Evolutionary conservation across 92 coral and sea anemone species (phyloP).

Genomic region (Palythoa grandis): DNA sequence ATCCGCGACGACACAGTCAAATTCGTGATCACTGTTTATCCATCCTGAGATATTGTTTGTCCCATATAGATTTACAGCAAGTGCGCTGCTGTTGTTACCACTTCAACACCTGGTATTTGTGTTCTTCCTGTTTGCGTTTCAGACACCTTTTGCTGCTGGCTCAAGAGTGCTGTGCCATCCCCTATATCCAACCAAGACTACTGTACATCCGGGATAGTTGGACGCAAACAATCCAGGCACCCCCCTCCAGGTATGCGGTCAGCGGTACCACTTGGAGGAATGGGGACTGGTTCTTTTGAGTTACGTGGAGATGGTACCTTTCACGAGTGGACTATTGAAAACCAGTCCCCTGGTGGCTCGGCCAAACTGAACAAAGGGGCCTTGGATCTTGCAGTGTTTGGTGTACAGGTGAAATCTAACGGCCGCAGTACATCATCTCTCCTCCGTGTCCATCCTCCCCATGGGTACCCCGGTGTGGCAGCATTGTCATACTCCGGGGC

Average conservation of each 20-base stretch:
- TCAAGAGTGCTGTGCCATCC: constrained; percentile 84
- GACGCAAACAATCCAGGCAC: constrained; percentile 72
- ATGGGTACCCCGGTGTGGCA: constrained; percentile 87
- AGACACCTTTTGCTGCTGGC: constrained; percentile 91
- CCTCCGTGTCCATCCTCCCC: constrained; percentile 83
- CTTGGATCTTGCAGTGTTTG: constrained; percentile 79
- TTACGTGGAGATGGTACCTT: constrained; percentile 89
- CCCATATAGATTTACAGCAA: not conserved
- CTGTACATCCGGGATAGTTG: constrained; percentile 86
- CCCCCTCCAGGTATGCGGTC: constrained; percentile 95
- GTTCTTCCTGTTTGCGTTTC: not conserved
- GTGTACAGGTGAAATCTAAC: constrained; percentile 67
- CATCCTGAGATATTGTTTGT: no score
- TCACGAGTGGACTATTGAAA: constrained; percentile 92
- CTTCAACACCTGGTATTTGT: not conserved
- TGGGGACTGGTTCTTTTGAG: constrained; percentile 88
- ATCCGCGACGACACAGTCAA: no score
- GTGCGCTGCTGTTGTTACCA: not conserved
- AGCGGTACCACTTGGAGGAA: constrained; percentile 88
- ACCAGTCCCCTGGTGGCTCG: constrained; percentile 96
- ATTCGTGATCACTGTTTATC: no score
- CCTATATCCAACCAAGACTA: constrained; percentile 63
- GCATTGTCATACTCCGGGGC: constrained; percentile 83
- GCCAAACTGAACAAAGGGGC: constrained; percentile 91
- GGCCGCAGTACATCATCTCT: constrained; percentile 65